phyloP scores from a whole-genome alignment of 2,797 vertebrate genomes.

The Rhynchonycteris naso region DNA sequence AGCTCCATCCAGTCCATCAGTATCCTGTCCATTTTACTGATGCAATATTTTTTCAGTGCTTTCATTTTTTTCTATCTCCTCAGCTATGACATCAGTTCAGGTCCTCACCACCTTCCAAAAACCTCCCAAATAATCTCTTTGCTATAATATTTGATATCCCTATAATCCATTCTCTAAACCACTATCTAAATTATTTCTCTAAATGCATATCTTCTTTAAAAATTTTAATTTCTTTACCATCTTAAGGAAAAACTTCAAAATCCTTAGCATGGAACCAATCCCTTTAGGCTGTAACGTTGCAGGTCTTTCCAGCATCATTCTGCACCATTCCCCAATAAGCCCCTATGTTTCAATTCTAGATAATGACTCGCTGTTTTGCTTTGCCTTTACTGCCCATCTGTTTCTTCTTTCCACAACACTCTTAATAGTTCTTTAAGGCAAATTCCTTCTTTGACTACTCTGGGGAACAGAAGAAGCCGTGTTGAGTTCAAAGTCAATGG shows the following conservation, averaged over 20 bases:
- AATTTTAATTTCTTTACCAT: background rate
- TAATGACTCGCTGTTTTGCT: background rate
- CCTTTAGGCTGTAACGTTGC: background rate
- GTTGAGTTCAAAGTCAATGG: background rate
- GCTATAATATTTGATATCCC: background rate
- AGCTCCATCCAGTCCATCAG: background rate
- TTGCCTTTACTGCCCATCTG: background rate
- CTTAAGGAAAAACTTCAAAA: constrained; percentile 15
- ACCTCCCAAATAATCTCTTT: background rate
- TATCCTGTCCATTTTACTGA: background rate
- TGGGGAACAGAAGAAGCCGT: background rate
- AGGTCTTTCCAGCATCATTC: background rate
- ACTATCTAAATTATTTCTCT: background rate
- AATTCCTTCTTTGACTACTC: background rate
- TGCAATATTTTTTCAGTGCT: background rate
- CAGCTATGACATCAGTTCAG: background rate
- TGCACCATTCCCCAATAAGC: background rate
- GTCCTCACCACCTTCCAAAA: background rate
- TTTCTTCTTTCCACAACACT: background rate
- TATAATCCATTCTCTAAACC: background rate
- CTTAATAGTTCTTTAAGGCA: background rate
- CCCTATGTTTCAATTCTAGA: background rate
- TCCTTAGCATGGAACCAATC: background rate
- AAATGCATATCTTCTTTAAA: constrained; percentile 15
- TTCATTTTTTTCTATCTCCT: background rate